These are phyloP conservation scores for Euspilapteryx auroguttella DNA, from an alignment of 2,888 invertebrate species.

Conservation along the genomic window DNA sequence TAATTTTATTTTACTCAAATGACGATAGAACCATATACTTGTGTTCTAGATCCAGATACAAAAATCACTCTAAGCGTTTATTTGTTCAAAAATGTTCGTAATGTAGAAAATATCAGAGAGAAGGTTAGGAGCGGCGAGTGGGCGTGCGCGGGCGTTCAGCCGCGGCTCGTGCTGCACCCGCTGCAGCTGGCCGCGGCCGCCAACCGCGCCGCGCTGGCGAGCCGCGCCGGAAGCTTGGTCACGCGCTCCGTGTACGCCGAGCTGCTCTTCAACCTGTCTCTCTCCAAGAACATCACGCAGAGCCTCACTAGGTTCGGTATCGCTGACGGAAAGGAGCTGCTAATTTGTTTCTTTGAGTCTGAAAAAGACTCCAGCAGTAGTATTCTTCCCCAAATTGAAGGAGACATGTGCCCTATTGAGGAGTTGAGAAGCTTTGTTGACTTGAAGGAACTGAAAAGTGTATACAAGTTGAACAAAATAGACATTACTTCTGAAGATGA, in stretches of 20 bases:
- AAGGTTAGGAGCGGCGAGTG: slow-evolving; percentile 59
- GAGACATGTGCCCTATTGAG: slow-evolving; percentile 47
- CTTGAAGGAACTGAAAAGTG: slow-evolving; percentile 49
- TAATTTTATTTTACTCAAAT: no score
- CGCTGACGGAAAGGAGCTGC: slow-evolving; percentile 21
- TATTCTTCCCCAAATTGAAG: slow-evolving; percentile 52
- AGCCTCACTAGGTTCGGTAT: slow-evolving; percentile 69
- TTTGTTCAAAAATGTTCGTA: slow-evolving; percentile 61
- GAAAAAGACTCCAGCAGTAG: slow-evolving; percentile 14
- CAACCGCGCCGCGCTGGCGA: slow-evolving; percentile 63
- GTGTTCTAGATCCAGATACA: slow-evolving; percentile 43
- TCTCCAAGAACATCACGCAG: slow-evolving; percentile 69
- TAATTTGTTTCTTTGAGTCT: slow-evolving; percentile 40
- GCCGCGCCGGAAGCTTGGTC: slow-evolving; percentile 43
- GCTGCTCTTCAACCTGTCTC: slow-evolving; percentile 68
- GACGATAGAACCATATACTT: no score
- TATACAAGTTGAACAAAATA: slow-evolving; percentile 61
- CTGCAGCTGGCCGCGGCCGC: slow-evolving; percentile 65
- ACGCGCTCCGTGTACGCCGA: slow-evolving; percentile 68
- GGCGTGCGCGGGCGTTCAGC: slow-evolving; percentile 65
- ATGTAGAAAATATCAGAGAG: slow-evolving; percentile 51
- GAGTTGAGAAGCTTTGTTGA: slow-evolving; percentile 47
- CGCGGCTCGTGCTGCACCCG: slow-evolving; percentile 61
- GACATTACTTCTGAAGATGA: slow-evolving; percentile 27
- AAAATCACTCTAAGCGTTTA: slow-evolving; percentile 41